These are phyloP conservation scores for Pantherophis alleghaniensis DNA, from an alignment of 2,797 vertebrate genomes.

Conservation along the genomic window DNA sequence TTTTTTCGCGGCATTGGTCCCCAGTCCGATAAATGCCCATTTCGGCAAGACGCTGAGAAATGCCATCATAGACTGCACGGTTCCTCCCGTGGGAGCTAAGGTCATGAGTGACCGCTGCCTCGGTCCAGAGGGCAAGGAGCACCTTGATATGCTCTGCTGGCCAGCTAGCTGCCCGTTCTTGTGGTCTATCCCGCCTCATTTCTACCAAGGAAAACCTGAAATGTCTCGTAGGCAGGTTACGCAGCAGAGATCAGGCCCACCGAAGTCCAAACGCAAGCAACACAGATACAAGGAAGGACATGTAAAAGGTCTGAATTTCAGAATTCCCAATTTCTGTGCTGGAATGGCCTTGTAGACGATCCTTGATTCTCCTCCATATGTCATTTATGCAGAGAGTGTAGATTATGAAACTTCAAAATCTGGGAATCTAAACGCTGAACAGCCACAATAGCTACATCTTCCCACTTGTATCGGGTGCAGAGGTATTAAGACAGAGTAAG, in stretches of 20 bases:
- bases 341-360: background rate
- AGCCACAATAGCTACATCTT: conserved; percentile 1
- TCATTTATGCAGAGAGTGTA: background rate
- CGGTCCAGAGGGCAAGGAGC: conserved; percentile 33
- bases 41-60: conserved; percentile 35
- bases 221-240: background rate
- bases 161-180: conserved; percentile 35
- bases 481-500: background rate
- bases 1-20: conserved; percentile 36
- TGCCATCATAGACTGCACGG: conserved; percentile 29
- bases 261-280: background rate
- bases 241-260: background rate
- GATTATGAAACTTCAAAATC: background rate
- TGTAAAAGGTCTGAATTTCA: background rate
- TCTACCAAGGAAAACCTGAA: background rate
- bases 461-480: background rate
- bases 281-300: background rate
- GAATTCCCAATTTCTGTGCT: background rate
- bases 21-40: conserved; percentile 37
- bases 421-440: background rate
- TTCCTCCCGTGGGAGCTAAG: conserved; percentile 31
- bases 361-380: background rate
- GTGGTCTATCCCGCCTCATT: conserved; percentile 34
- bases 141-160: conserved; percentile 35
- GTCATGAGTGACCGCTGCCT: conserved; percentile 29